phyloP scores from a whole-genome alignment of 1,140 invertebrate species.

The Drosophila equinoxialis region DNA sequence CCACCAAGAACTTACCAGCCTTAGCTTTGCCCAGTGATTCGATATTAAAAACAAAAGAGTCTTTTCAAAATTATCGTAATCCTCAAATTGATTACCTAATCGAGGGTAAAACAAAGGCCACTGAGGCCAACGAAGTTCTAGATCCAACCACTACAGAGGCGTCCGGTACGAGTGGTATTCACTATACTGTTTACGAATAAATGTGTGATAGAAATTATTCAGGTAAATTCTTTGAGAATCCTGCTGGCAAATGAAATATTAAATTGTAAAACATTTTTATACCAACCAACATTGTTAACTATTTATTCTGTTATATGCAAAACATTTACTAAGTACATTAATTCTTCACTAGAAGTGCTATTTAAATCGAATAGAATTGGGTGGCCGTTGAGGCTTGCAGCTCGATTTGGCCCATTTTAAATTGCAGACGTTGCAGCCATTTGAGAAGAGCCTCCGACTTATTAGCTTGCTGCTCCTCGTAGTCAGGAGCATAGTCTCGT shows the following conservation, averaged over 20 bases:
- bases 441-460: slow-evolving; percentile 86
- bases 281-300: slow-evolving; percentile 31
- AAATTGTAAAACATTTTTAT: not conserved
- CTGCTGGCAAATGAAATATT: not conserved
- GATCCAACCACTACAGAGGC: slow-evolving; percentile 59
- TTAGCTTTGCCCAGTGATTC: slow-evolving; percentile 51
- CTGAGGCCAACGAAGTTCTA: slow-evolving; percentile 65
- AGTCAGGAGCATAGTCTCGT: slow-evolving; percentile 88
- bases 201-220: not conserved
- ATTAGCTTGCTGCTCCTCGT: slow-evolving; percentile 74
- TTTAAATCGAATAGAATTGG: slow-evolving; percentile 82
- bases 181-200: slow-evolving; percentile 67
- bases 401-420: slow-evolving; percentile 99
- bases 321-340: slow-evolving; percentile 36
- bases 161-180: slow-evolving; percentile 47
- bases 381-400: slow-evolving; percentile 93
- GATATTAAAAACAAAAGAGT: slow-evolving; percentile 55
- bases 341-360: not conserved
- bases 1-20: not conserved
- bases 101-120: slow-evolving; percentile 58
- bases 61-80: slow-evolving; percentile 67
- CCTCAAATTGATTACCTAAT: slow-evolving; percentile 52
- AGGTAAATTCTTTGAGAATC: not conserved
- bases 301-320: slow-evolving; percentile 35
- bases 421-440: slow-evolving; percentile 96